Conservation (phyloP, 2,797 vertebrate species). For the Lepilemur ruficaudatus region DNA sequence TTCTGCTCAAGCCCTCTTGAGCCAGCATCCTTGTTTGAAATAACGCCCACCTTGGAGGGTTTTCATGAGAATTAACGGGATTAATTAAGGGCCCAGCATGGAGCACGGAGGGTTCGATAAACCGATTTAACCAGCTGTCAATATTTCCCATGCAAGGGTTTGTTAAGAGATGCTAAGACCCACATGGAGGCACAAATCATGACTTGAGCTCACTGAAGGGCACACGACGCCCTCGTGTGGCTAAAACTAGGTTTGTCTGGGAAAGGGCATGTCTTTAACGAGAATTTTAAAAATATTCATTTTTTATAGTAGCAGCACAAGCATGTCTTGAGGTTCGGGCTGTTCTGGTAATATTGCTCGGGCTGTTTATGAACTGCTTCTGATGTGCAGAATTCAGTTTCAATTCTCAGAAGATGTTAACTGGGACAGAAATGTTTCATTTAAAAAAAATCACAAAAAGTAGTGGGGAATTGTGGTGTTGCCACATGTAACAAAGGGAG, state of each 20-base stretch:
- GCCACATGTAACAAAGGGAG: not conserved
- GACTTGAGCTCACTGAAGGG: not conserved
- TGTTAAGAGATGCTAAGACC: not conserved
- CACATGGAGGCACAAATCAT: not conserved
- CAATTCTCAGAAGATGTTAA: not conserved
- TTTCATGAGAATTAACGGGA: not conserved
- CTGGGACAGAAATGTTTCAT: constrained; percentile 18
- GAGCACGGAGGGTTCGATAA: fast-evolving
- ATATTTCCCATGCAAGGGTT: fast-evolving
- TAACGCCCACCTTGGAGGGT: too few relatives aligned
- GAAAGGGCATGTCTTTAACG: not conserved
- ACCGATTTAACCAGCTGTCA: fast-evolving
- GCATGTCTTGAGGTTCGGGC: not conserved
- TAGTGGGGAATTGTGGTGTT: not conserved
- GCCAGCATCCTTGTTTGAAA: not conserved
- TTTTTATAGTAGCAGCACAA: not conserved
- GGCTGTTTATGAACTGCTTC: not conserved
- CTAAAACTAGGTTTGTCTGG: not conserved
- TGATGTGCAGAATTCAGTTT: not conserved
- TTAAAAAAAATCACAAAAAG: constrained; percentile 12
- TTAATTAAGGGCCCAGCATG: not conserved
- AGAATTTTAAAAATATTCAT: not conserved
- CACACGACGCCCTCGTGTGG: not conserved
- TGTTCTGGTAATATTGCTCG: not conserved
- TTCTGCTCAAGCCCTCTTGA: not conserved